Evolutionary conservation across 2,113 vertebrate species (phyloP).

Genomic region (Pteruthius melanotis): DNA sequence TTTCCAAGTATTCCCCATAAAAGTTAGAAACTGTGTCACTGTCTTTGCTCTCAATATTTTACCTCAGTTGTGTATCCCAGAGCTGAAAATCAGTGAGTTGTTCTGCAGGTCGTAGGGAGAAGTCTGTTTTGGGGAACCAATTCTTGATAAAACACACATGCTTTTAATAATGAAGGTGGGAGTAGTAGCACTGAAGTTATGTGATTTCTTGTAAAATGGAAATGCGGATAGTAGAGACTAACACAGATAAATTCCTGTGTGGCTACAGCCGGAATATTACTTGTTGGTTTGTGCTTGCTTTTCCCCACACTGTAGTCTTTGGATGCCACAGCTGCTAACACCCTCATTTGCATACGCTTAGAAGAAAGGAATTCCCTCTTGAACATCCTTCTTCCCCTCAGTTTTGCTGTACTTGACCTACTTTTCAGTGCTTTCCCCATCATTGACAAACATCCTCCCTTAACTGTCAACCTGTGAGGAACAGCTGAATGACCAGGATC

Average conservation of each 20-base stretch:
- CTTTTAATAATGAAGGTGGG: not conserved
- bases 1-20: not conserved
- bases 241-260: not conserved
- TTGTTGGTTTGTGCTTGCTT: not conserved
- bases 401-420: not conserved
- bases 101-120: not conserved
- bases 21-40: not conserved
- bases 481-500: not conserved
- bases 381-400: not conserved
- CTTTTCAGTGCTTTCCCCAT: not conserved
- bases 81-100: not conserved
- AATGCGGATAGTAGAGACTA: not conserved
- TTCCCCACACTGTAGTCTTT: not conserved
- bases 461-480: not conserved
- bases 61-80: fast-evolving
- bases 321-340: not conserved
- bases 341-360: not conserved
- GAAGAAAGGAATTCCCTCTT: not conserved
- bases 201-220: not conserved
- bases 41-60: not conserved
- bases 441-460: not conserved
- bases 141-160: not conserved
- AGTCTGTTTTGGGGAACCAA: not conserved
- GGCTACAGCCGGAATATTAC: not conserved
- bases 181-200: not conserved